Conservation (phyloP, 2,888 invertebrate species). For the Miltochrista miniata region DNA sequence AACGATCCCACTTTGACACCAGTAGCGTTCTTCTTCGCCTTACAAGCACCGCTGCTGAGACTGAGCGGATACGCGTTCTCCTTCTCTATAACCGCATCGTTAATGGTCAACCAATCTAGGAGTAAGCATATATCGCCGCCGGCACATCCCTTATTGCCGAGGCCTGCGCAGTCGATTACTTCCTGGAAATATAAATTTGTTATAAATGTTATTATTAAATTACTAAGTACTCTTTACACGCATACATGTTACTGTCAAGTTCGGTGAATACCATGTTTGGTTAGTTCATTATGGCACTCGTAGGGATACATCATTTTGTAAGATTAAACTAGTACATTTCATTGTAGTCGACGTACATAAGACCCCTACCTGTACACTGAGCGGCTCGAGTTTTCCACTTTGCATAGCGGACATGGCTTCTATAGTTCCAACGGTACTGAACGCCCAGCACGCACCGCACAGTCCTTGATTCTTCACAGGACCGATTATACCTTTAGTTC, state of each 20-base stretch:
- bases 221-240: too few species aligned
- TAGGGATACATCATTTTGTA: too few species aligned
- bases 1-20: constrained; percentile 80
- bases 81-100: constrained; percentile 80
- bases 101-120: constrained; percentile 87
- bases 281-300: too few species aligned
- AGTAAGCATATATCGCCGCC: constrained; percentile 93
- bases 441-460: constrained; percentile 95
- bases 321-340: too few species aligned
- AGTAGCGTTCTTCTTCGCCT: constrained; percentile 65
- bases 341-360: too few species aligned
- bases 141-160: constrained; percentile 88
- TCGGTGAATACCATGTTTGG: too few species aligned
- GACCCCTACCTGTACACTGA: constrained; percentile 87
- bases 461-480: constrained; percentile 87
- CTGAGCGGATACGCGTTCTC: constrained; percentile 86
- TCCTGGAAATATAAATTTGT: constrained; percentile 62
- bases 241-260: too few species aligned
- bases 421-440: constrained; percentile 88
- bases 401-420: constrained; percentile 91
- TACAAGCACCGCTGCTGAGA: constrained; percentile 70
- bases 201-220: too few species aligned
- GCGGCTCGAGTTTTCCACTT: constrained; percentile 81
- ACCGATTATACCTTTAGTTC: constrained; percentile 86
- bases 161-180: constrained; percentile 91